Conservation (phyloP, 2,888 invertebrate genomes). For the Parelbella ahira region DNA sequence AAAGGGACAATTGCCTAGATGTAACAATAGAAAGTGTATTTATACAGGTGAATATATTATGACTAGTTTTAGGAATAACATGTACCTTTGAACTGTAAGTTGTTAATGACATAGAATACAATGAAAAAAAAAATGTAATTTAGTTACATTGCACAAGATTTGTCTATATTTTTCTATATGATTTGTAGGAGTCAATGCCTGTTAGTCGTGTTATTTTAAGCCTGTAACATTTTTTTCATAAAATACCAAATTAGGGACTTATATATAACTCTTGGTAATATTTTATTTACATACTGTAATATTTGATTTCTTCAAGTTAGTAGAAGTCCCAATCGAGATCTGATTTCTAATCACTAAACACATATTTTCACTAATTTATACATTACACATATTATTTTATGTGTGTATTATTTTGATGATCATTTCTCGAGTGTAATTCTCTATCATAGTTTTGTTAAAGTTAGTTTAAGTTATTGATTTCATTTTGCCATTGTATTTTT, state of each 20-base stretch:
- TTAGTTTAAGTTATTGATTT: conserved; percentile 38
- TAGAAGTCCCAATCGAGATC: background rate
- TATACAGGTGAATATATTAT: conserved; percentile 37
- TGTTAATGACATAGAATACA: conserved; percentile 27
- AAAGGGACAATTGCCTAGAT: conserved; percentile 33
- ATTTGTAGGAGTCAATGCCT: conserved; percentile 17
- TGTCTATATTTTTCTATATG: conserved; percentile 24
- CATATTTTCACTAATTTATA: background rate
- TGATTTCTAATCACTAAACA: conserved; percentile 2
- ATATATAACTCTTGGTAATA: background rate
- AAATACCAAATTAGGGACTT: background rate
- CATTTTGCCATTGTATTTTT: conserved; percentile 54
- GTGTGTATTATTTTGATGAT: too few species aligned
- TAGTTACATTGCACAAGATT: conserved; percentile 26
- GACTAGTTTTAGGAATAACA: conserved; percentile 30
- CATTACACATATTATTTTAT: background rate
- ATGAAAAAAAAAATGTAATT: too few species aligned
- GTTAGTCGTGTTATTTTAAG: conserved; percentile 5
- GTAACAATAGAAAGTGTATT: conserved; percentile 37
- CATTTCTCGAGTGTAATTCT: conserved; percentile 32
- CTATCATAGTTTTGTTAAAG: conserved; percentile 43
- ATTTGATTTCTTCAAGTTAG: too few species aligned
- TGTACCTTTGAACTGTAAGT: conserved; percentile 34
- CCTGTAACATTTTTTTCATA: conserved; percentile 1
- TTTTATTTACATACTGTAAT: too few species aligned